Percentiles rank a stretch among this genome's conserved stretches.
Evolutionary conservation across 1,140 invertebrate species (phyloP).

Genomic region (Aleiodes sp.): DNA sequence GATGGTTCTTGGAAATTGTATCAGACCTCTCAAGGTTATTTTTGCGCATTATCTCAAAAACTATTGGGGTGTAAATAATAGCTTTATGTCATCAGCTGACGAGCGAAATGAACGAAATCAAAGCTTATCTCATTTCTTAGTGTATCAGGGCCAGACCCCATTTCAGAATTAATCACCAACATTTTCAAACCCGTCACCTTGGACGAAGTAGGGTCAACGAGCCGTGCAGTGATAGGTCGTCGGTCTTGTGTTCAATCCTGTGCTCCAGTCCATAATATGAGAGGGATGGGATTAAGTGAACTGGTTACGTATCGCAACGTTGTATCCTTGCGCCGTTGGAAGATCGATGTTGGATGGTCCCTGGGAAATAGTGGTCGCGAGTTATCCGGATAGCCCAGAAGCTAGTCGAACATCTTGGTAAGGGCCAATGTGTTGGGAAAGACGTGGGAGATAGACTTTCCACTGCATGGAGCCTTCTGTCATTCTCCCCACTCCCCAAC

Average conservation of each 20-base stretch:
- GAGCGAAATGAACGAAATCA: not conserved
- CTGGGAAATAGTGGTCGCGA: not conserved
- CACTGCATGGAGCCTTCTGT: too few species aligned
- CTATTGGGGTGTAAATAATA: too few species aligned
- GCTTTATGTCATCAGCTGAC: not conserved
- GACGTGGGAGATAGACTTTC: constrained; percentile 5
- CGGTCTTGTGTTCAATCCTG: not conserved
- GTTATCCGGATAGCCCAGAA: not conserved
- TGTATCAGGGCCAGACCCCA: not conserved
- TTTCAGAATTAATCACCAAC: not conserved
- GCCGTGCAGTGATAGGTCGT: not conserved
- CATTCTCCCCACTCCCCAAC: not conserved
- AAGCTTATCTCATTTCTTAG: too few species aligned
- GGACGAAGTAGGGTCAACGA: not conserved
- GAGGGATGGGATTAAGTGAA: not conserved
- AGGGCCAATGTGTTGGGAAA: not conserved
- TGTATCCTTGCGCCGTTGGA: not conserved
- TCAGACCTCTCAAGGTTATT: too few species aligned
- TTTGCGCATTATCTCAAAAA: too few species aligned
- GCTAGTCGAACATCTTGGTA: not conserved
- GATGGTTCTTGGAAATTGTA: too few species aligned
- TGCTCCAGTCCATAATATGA: not conserved
- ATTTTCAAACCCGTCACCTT: too few species aligned
- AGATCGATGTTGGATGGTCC: not conserved
- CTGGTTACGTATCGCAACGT: not conserved